phyloP scores from a whole-genome alignment of 2,888 invertebrate species.

The Miltochrista miniata region DNA sequence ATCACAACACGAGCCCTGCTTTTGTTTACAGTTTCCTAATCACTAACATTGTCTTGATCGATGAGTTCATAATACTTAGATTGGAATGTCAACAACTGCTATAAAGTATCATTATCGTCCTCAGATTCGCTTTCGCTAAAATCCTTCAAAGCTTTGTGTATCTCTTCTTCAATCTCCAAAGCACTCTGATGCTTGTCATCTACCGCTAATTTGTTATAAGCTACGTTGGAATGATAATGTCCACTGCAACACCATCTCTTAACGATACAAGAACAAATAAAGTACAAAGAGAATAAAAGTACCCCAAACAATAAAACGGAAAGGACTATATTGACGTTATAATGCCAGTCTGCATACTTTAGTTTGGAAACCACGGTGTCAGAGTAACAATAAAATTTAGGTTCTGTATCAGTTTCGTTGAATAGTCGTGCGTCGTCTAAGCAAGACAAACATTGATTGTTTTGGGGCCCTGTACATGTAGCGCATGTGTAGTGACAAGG shows the following conservation, averaged over 20 bases:
- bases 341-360: constrained; percentile 71
- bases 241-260: constrained; percentile 57
- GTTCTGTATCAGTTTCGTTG: constrained; percentile 62
- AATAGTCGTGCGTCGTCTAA: constrained; percentile 85
- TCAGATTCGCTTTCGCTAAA: constrained; percentile 73
- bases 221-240: constrained; percentile 61
- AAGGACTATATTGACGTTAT: constrained; percentile 69
- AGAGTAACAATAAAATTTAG: constrained; percentile 79
- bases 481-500: constrained; percentile 90
- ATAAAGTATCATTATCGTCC: constrained; percentile 75
- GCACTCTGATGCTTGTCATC: constrained; percentile 71
- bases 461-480: constrained; percentile 86
- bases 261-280: constrained; percentile 51
- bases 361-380: constrained; percentile 70
- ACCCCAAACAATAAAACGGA: constrained; percentile 61
- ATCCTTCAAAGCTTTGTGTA: constrained; percentile 68
- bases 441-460: constrained; percentile 87
- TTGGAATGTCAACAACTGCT: constrained; percentile 57
- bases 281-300: constrained; percentile 53
- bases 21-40: constrained; percentile 38
- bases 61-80: constrained; percentile 58
- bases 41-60: constrained; percentile 49
- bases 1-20: constrained; percentile 67
- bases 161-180: constrained; percentile 71
- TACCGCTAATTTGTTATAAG: constrained; percentile 69